Base-by-base conservation (phyloP, 2,888 invertebrate genomes). In the Tholera decimalis region DNA sequence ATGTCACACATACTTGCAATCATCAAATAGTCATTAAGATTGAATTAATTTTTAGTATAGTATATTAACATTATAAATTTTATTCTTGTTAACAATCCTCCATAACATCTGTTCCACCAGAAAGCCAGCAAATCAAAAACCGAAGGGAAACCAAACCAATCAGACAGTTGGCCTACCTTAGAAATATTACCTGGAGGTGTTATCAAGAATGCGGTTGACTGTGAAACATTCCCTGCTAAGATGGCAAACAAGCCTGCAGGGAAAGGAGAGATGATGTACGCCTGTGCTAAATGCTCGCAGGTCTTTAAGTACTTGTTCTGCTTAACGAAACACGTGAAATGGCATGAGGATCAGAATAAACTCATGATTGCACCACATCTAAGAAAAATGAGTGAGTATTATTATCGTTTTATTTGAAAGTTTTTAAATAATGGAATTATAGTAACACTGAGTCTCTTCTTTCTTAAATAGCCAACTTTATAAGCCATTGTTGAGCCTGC, bases 141-240 rank as follows among this genome's bases (percentile, higher is more conserved):
- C 11, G 59, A 67, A 24, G 51, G 58, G 13, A 76, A 77, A 60
- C 69, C 74, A 33, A 84, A 79, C 24, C 73, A 80, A 3, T 85
- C 88, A 0, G 89, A 90, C 1, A 90, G 91, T 60, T 95, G 95
- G 95, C 95, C 95, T 0, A 94, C 93, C 0, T 75, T 95, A 53
- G 94, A 94, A 83, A 94, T 95, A 59, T 70, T 93, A 6, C 95
- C 94, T 0, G 94, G 95, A 0, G 94, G 95, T 13, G 93, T 94
- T 0, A 94, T 95, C 55, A 93, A 92, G 56, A 88, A 89, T 54
- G 85, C 87, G 0, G 88, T 92, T 9, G 89, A 90, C 61, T 73
- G 62, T 15, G 89, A 88, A 20, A 79, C 54, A n/a, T 41, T 47
- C 4, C 41, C 62, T 1, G 39, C 53, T 11, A 71, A 62, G 37